These are phyloP conservation scores for Xestia ashworthii DNA, from an alignment of 2,888 invertebrate species.

Conservation along the genomic window DNA sequence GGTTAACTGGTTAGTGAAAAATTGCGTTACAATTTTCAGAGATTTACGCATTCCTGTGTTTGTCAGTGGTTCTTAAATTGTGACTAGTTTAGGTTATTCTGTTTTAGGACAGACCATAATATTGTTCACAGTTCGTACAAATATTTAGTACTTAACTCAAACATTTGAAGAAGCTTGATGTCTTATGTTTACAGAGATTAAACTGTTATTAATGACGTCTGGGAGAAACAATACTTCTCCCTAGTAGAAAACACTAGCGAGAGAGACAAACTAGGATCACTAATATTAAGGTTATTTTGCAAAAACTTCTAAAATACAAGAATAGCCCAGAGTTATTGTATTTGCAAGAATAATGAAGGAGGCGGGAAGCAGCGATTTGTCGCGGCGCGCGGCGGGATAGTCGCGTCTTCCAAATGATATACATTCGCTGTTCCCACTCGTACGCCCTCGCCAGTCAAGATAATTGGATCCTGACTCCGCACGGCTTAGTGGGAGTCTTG, in stretches of 20 bases:
- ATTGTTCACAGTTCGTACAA: background rate
- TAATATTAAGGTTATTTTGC: background rate
- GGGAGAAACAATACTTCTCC: background rate
- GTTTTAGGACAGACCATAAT: background rate
- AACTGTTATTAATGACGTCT: background rate
- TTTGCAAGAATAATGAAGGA: slow-evolving; percentile 61
- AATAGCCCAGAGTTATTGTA: slow-evolving; percentile 62
- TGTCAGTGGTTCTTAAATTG: background rate
- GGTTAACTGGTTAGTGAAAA: background rate
- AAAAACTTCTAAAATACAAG: slow-evolving; percentile 17
- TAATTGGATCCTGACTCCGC: slow-evolving; percentile 49
- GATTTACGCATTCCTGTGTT: background rate
- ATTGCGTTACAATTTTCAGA: background rate
- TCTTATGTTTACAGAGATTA: background rate
- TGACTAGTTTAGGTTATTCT: background rate
- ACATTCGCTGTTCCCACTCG: slow-evolving; percentile 55
- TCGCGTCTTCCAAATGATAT: slow-evolving; percentile 53
- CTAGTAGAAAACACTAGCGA: background rate
- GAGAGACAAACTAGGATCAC: background rate
- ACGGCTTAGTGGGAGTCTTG: slow-evolving; percentile 30
- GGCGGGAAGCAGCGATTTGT: slow-evolving; percentile 69
- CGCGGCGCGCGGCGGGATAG: slow-evolving; percentile 50
- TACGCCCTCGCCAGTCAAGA: slow-evolving; percentile 39
- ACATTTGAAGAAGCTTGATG: background rate
- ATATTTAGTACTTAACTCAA: background rate